Base-by-base conservation (phyloP, 2,113 vertebrate genomes). In the Formicarius rufipectus region DNA sequence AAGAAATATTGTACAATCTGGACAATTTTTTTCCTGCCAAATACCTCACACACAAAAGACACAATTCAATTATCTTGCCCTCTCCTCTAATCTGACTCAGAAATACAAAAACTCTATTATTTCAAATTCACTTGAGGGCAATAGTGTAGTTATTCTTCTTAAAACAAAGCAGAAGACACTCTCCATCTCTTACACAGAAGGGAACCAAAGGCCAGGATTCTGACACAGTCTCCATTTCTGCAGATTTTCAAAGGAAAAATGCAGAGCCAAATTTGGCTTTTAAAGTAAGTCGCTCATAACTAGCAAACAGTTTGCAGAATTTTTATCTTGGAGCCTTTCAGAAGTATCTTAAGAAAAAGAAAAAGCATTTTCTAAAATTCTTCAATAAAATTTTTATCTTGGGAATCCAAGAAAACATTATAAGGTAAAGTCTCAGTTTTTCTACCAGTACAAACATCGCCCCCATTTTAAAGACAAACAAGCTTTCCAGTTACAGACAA, bases 241-340 rank as follows among this genome's bases (percentile, higher is more conserved):
- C n/a, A 80, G 60, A 93, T 68, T 85, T 91, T 90, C 64, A 83
- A 93, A 90, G 73, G 28, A 92, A 16, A 76, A 87, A 50, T 35
- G 49, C 17, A 75, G 52, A 90, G 58, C 19, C 56, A 85, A 88
- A 72, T 47, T 53, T 33, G 8, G 68, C 31, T 90, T 92, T 92
- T 87, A 85, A 68, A 90, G 33, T 74, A 64, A 92, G 49, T 89
- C 76, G 84, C 49, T 72, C 76, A 60, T 12, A 88, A 31, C 28
- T 60, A 84, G 62, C 31, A n/a, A 85, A 52, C 40, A 88, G 47
- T 66, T 93, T 12, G 10, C 68, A 78, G 55, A 67, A 58, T 81
- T 95, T 92, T 95, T 67, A 95, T 77, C 89, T 71, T 74, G 60
- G 86, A 93, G 63, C 6, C 59, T 93, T 92, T 92, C 45, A 87